A percentile compares a stretch with the other conserved stretches of the same genome.
Evolutionary conservation across 2,113 vertebrate species (phyloP).

Genomic region (Sinocyclocheilus anshuiensis): DNA sequence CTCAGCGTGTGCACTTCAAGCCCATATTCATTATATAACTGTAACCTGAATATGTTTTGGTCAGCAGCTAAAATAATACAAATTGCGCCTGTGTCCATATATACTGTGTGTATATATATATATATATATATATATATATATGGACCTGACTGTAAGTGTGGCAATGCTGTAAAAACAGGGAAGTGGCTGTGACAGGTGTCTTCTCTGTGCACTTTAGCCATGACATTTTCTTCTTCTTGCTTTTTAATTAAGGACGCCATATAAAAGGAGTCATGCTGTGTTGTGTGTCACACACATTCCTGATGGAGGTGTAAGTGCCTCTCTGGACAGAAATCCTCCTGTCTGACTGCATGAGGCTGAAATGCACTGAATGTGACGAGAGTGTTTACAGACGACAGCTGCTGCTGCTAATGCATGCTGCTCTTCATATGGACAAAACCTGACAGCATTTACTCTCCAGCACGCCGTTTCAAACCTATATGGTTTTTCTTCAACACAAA

Average conservation of each 20-base stretch:
- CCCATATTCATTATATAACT: too few species aligned
- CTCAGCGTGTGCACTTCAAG: too few species aligned
- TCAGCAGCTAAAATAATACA: too few species aligned
- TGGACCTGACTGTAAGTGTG: neutral
- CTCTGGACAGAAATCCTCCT: neutral
- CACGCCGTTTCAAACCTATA: neutral
- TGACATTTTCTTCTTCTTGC: slow-evolving; percentile 2
- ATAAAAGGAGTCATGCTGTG: neutral
- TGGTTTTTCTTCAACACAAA: neutral
- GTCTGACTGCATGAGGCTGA: neutral
- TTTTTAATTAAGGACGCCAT: neutral
- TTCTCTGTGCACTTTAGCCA: neutral
- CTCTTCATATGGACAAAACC: neutral
- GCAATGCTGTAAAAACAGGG: neutral
- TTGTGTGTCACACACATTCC: neutral
- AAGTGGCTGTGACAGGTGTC: slow-evolving; percentile 1
- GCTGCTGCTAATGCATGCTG: neutral
- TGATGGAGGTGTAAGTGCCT: neutral
- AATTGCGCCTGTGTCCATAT: too few species aligned
- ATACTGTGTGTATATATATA: too few species aligned
- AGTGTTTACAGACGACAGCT: neutral
- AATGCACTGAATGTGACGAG: neutral
- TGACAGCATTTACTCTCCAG: neutral
- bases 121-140: too few species aligned
- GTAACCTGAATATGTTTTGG: too few species aligned